A percentile compares a stretch with the other conserved stretches of the same genome.
Evolutionary conservation across 2,797 vertebrate species (phyloP).

Genomic region (Microctenopoma lineatum): DNA sequence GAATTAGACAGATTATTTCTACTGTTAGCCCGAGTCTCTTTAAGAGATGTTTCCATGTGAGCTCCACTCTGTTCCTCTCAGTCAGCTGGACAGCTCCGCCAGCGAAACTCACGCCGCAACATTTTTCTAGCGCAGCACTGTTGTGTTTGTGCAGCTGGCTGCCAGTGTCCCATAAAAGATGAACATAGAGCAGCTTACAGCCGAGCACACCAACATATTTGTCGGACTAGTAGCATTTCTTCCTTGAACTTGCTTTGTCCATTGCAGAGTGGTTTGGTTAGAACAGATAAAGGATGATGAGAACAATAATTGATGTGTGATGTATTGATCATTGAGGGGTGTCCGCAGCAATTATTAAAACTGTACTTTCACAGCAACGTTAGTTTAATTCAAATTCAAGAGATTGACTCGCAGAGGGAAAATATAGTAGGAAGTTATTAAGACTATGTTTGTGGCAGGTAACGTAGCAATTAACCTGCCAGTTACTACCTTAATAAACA

Average conservation of each 20-base stretch:
- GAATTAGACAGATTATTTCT: constrained; percentile 34
- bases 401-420: neutral
- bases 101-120: constrained; percentile 32
- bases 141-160: constrained; percentile 29
- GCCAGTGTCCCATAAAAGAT: constrained; percentile 24
- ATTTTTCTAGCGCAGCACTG: constrained; percentile 40
- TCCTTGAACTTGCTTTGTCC: neutral
- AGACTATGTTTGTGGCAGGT: too few relatives aligned
- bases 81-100: constrained; percentile 46
- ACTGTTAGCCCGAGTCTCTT: constrained; percentile 14
- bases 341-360: neutral
- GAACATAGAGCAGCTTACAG: constrained; percentile 1
- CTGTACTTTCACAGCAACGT: neutral
- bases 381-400: neutral
- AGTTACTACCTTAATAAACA: too few relatives aligned
- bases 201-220: constrained; percentile 18
- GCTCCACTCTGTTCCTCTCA: constrained; percentile 27
- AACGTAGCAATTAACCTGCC: too few relatives aligned
- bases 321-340: neutral
- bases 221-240: neutral
- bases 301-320: neutral
- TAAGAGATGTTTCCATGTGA: constrained; percentile 23
- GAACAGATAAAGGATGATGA: too few relatives aligned
- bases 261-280: too few relatives aligned
- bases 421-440: neutral